Evolutionary conservation across 2,797 vertebrate genomes (phyloP).

Genomic region (Serranus cabrilla): DNA sequence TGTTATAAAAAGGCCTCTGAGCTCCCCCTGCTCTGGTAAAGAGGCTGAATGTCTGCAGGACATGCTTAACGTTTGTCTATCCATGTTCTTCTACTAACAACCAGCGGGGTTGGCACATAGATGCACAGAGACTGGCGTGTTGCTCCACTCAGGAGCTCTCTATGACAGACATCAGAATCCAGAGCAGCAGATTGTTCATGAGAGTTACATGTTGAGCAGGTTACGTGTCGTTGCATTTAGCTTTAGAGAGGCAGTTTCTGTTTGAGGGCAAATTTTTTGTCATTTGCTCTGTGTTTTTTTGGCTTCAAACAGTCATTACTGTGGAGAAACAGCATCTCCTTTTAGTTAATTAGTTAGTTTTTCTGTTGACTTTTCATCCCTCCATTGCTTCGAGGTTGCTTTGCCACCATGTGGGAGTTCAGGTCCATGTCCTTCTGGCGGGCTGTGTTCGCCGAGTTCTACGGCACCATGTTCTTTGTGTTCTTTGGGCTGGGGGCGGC

Average conservation of each 20-base stretch:
- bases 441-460: slow-evolving; percentile 93
- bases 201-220: slow-evolving; percentile 66
- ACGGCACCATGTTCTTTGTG: slow-evolving; percentile 91
- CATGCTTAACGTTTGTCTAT: slow-evolving; percentile 84
- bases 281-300: slow-evolving; percentile 52
- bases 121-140: slow-evolving; percentile 78
- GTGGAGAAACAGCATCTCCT: slow-evolving; percentile 55
- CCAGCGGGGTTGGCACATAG: slow-evolving; percentile 72
- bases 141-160: slow-evolving; percentile 80
- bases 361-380: slow-evolving; percentile 64
- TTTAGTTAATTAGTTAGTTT: slow-evolving; percentile 48
- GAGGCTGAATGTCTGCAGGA: slow-evolving; percentile 86
- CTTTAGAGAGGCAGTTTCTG: slow-evolving; percentile 65
- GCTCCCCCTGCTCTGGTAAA: slow-evolving; percentile 83
- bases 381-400: slow-evolving; percentile 62
- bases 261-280: slow-evolving; percentile 51
- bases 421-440: slow-evolving; percentile 96
- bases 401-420: slow-evolving; percentile 94
- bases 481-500: slow-evolving; percentile 94
- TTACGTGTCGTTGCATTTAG: slow-evolving; percentile 68
- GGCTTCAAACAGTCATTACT: slow-evolving; percentile 32
- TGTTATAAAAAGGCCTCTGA: slow-evolving; percentile 87
- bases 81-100: slow-evolving; percentile 80
- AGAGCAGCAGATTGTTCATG: slow-evolving; percentile 59
- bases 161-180: slow-evolving; percentile 77